A percentile compares a stretch with the other conserved stretches of the same genome.
Conservation (phyloP, 2,888 invertebrate genomes). For the Strigamia maritima region DNA sequence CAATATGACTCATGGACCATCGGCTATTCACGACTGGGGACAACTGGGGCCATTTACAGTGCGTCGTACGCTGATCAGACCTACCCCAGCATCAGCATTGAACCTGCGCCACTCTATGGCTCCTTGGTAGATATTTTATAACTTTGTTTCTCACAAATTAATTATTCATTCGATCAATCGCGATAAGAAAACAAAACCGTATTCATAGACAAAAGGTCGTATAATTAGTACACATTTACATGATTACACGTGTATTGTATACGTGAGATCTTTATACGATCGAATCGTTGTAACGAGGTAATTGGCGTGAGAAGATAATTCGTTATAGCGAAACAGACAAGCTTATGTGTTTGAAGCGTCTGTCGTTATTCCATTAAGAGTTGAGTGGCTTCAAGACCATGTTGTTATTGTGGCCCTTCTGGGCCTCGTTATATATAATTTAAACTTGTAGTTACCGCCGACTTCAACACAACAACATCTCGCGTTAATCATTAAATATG, state of each 20-base stretch:
- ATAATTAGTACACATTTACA: too few species aligned
- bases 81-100: slow-evolving; percentile 87
- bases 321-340: neutral
- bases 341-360: slow-evolving; percentile 1
- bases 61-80: slow-evolving; percentile 88
- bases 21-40: slow-evolving; percentile 40
- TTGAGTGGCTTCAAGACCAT: slow-evolving; percentile 24
- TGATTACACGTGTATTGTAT: neutral
- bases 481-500: neutral
- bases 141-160: neutral
- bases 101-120: slow-evolving; percentile 92
- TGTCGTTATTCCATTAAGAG: slow-evolving; percentile 10
- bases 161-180: neutral
- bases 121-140: slow-evolving; percentile 73
- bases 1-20: slow-evolving; percentile 86
- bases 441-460: slow-evolving; percentile 12
- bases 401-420: slow-evolving; percentile 27
- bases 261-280: neutral
- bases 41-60: slow-evolving; percentile 63
- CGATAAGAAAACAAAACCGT: too few species aligned
- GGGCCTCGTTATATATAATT: slow-evolving; percentile 27
- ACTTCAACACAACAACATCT: slow-evolving; percentile 2
- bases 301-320: slow-evolving; percentile 8
- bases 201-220: too few species aligned
- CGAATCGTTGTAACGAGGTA: neutral